A percentile compares a stretch with the other conserved stretches of the same genome.
Evolutionary conservation across 2,888 invertebrate species (phyloP).

Genomic region (Sinelater perroti): DNA sequence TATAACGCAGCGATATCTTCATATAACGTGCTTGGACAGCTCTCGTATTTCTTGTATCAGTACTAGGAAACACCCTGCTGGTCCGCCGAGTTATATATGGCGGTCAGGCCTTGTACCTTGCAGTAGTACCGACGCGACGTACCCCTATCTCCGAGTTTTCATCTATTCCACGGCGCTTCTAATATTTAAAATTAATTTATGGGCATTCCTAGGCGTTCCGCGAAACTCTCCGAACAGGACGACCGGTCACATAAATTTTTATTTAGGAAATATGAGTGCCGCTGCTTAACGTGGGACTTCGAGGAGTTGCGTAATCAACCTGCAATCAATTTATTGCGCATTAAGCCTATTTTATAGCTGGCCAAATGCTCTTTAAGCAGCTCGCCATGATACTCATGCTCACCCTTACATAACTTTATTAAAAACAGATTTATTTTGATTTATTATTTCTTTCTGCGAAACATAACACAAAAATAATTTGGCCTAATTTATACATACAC

Average conservation of each 20-base stretch:
- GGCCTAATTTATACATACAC: too few species aligned
- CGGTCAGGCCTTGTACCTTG: conserved; percentile 55
- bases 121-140: conserved; percentile 56
- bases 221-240: not conserved
- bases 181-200: conserved; percentile 23
- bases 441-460: too few species aligned
- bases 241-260: conserved; percentile 10
- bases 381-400: too few species aligned
- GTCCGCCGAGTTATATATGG: conserved; percentile 58
- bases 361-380: too few species aligned
- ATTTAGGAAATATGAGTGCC: not conserved
- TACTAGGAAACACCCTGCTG: conserved; percentile 61
- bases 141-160: conserved; percentile 50
- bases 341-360: too few species aligned
- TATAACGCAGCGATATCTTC: conserved; percentile 60
- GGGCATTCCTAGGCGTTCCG: conserved; percentile 14
- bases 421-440: too few species aligned
- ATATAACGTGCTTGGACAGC: conserved; percentile 59
- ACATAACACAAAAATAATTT: too few species aligned
- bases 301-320: too few species aligned
- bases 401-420: too few species aligned
- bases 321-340: too few species aligned
- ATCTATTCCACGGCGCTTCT: conserved; percentile 26
- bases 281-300: too few species aligned
- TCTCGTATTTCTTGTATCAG: conserved; percentile 62